These are phyloP conservation scores for Drosophila buzzatii DNA, from an alignment of 2,888 invertebrate genomes.

Conservation along the genomic window DNA sequence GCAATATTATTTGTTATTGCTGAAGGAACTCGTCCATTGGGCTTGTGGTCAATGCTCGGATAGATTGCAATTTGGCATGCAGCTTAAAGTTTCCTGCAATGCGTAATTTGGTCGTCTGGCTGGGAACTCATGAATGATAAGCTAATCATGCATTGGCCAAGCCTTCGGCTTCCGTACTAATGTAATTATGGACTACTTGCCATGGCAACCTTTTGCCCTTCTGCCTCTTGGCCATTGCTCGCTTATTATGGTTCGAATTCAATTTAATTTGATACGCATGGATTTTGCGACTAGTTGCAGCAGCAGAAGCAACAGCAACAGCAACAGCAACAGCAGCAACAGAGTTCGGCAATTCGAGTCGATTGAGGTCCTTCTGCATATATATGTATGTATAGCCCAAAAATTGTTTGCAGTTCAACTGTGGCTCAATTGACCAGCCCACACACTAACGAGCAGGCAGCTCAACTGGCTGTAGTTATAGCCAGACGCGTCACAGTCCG, in stretches of 20 bases:
- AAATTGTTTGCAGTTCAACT: slow-evolving; percentile 75
- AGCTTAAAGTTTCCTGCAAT: slow-evolving; percentile 28
- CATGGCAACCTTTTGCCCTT: slow-evolving; percentile 44
- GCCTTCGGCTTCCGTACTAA: slow-evolving; percentile 62
- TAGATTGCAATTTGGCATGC: slow-evolving; percentile 17
- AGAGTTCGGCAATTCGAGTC: slow-evolving; percentile 4
- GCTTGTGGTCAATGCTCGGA: not conserved
- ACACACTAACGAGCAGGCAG: slow-evolving; percentile 48
- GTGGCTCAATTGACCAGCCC: slow-evolving; percentile 71
- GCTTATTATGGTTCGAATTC: slow-evolving; percentile 72
- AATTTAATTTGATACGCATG: slow-evolving; percentile 75
- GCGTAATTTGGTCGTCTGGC: slow-evolving; percentile 21
- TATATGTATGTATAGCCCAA: slow-evolving; percentile 23
- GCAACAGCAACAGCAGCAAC: not conserved
- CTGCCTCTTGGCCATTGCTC: slow-evolving; percentile 14
- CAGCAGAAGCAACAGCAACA: not conserved
- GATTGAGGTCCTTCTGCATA: slow-evolving; percentile 21
- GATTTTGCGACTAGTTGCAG: slow-evolving; percentile 56
- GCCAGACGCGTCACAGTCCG: slow-evolving; percentile 10
- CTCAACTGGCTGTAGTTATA: slow-evolving; percentile 38
- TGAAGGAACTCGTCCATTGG: not conserved
- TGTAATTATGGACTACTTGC: slow-evolving; percentile 72
- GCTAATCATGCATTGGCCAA: slow-evolving; percentile 66
- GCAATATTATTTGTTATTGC: too few species aligned
- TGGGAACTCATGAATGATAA: slow-evolving; percentile 54